Conservation (phyloP, 2,888 invertebrate species). For the Listrodromus nycthemerus region DNA sequence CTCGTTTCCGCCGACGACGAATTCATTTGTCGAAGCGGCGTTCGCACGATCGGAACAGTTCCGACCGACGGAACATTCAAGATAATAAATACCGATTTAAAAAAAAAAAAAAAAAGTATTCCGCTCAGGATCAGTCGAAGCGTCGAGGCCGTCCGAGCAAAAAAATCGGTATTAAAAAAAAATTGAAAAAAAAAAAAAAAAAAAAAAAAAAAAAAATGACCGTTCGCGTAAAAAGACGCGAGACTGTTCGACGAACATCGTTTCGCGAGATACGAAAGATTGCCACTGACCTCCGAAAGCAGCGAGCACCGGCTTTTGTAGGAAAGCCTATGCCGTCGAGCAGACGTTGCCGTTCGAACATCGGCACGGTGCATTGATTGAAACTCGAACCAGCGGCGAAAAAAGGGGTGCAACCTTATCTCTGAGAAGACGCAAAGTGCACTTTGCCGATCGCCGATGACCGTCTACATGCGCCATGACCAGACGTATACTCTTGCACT, state of each 20-base stretch:
- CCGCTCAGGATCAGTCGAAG: no score
- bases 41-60: no score
- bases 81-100: no score
- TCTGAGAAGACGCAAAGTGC: slow-evolving; percentile 71
- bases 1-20: not conserved
- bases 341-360: slow-evolving; percentile 42
- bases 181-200: not conserved
- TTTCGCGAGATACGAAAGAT: slow-evolving; percentile 32
- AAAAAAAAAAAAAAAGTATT: no score
- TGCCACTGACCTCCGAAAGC: slow-evolving; percentile 42
- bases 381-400: slow-evolving; percentile 80
- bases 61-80: no score
- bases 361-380: slow-evolving; percentile 82
- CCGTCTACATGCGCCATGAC: slow-evolving; percentile 28
- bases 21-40: no score
- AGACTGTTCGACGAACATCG: not conserved
- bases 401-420: slow-evolving; percentile 82
- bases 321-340: slow-evolving; percentile 25
- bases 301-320: slow-evolving; percentile 47
- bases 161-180: not conserved
- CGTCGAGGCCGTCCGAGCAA: no score
- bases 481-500: slow-evolving; percentile 15
- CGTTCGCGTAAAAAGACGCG: slow-evolving; percentile 9
- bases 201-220: not conserved
- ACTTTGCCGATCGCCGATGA: slow-evolving; percentile 58